Conservation (phyloP, 30 jellyfish, hydroid and myxozoan species). For the Aurelia aurita region DNA sequence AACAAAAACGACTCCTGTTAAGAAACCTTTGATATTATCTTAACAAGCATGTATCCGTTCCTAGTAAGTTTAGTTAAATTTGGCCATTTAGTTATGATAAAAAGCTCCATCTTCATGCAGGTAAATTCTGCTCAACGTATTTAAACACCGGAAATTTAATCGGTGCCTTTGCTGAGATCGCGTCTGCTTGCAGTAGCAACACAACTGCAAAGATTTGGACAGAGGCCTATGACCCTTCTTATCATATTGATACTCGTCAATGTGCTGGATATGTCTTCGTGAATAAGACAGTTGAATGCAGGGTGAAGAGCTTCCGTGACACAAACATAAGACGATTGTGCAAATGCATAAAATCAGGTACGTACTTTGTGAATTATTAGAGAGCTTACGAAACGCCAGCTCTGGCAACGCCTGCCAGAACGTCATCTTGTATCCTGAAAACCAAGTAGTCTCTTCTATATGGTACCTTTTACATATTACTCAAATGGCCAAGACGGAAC, state of each 20-base stretch:
- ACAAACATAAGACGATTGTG: slow-evolving; percentile 36
- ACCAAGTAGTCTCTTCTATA: too few species aligned
- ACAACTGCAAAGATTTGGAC: slow-evolving; percentile 24
- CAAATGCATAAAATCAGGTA: slow-evolving; percentile 50
- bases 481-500: background rate
- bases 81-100: background rate
- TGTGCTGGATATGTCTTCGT: slow-evolving; percentile 41
- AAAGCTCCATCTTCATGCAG: background rate
- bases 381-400: too few species aligned
- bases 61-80: too few species aligned
- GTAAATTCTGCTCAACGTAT: slow-evolving; percentile 11
- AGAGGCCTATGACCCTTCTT: slow-evolving; percentile 39
- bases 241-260: slow-evolving; percentile 1
- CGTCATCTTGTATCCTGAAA: too few species aligned
- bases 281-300: slow-evolving; percentile 24
- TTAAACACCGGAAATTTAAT: slow-evolving; percentile 35
- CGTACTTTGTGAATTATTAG: too few species aligned
- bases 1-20: too few species aligned
- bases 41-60: too few species aligned
- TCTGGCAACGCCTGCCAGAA: too few species aligned
- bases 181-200: slow-evolving; percentile 14
- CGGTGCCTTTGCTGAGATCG: slow-evolving; percentile 1
- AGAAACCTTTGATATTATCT: too few species aligned
- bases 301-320: slow-evolving; percentile 21
- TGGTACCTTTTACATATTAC: too few species aligned